Base-by-base conservation (phyloP, 2,113 vertebrate species). In the Gallinago undulata region DNA sequence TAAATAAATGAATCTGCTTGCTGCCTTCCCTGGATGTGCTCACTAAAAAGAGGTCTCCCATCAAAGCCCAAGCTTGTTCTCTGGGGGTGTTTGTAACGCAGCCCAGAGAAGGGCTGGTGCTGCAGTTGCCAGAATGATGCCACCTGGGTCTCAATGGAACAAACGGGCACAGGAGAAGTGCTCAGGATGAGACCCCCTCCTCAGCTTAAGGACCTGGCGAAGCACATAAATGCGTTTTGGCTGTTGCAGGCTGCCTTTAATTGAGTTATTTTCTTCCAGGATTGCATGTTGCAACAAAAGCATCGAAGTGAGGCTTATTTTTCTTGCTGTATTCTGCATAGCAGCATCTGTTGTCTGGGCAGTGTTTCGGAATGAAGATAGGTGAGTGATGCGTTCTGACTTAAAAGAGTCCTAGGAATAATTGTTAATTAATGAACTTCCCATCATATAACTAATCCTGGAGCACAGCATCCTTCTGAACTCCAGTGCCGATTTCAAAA, bases 301-400 rank as follows among this genome's bases (percentile, higher is more conserved):
- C 64, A 89, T 98, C 81, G 99, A 99, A 93, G 97, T 99, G 95
- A 98, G 98, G 75, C 98, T 99, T n/a, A 70, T 99, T 92, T 96
- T 99, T 76, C 98, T 99, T 84, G 98, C 98, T 84, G 93, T 84
- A 18, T 97, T 99, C 67, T 99, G 99, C 95, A 96, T 98, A 92
- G 98, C 96, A 72, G 77, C 98, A 57, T 96, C 99, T 95, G 98
- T 98, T 85, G 92, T 99, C 84, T 99, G 99, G 99, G 99, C 97
- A 37, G 98, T 99, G 35, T 99, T 99, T 98, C 98, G 99, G 95
- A 99, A 99, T 94, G 99, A 99, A 93, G 98, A 99, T 96, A 98
- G 99, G 99, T 99, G 98, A 87, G 98, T 94, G 57, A 35, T 51
- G 55, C n/a, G 7, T 83, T 73, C 84, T 76, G 14, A 47, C 45